Conservation (phyloP, 2,113 vertebrate species). For the Crypturellus undulatus region DNA sequence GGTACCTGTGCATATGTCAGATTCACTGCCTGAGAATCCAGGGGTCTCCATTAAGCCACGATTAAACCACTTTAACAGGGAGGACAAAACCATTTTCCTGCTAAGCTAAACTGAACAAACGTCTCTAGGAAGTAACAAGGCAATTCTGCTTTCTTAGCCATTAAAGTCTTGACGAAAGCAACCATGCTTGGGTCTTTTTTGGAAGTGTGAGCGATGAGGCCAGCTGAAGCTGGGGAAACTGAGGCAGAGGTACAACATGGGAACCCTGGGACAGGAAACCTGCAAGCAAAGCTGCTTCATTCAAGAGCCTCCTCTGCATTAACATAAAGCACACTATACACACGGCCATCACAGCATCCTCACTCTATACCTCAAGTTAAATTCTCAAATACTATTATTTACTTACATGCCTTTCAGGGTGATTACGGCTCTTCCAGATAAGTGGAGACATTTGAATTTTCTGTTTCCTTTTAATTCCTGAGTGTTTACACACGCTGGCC, state of each 20-base stretch:
- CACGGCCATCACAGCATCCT: not conserved
- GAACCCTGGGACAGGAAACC: not conserved
- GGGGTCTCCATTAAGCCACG: not conserved
- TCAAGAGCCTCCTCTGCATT: not conserved
- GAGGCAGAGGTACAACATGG: not conserved
- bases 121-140: not conserved
- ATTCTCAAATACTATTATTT: constrained; percentile 35
- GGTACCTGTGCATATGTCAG: not conserved
- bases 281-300: not conserved
- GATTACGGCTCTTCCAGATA: constrained; percentile 57
- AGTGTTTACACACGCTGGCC: constrained; percentile 33
- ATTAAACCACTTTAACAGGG: not conserved
- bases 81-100: not conserved
- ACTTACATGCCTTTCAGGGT: constrained; percentile 17
- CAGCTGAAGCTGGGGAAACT: not conserved
- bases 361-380: not conserved
- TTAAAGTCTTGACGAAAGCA: not conserved
- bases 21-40: not conserved
- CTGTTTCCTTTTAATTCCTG: constrained; percentile 52
- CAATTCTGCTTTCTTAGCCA: not conserved
- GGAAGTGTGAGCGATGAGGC: not conserved
- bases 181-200: accelerated
- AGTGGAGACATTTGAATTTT: constrained; percentile 31
- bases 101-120: not conserved
- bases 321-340: not conserved